Conservation (phyloP, 1,140 invertebrate genomes). For the Dinothrombium tinctorium region DNA sequence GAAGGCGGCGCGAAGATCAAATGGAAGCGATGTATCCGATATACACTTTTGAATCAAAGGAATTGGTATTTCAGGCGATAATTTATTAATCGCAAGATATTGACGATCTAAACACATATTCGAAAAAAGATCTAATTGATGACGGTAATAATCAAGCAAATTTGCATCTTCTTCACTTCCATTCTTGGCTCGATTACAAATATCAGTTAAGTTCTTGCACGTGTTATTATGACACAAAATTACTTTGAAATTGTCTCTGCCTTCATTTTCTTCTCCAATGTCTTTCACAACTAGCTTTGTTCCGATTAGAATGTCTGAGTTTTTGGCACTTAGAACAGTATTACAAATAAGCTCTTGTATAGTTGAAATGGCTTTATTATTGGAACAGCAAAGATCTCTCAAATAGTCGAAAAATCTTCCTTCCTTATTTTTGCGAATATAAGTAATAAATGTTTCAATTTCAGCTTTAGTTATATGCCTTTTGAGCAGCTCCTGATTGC, state of each 20-base stretch:
- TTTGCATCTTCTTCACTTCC: slow-evolving; percentile 43
- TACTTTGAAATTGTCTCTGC: slow-evolving; percentile 94
- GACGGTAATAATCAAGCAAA: slow-evolving; percentile 38
- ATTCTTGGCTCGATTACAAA: slow-evolving; percentile 95
- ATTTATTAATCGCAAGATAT: slow-evolving; percentile 80
- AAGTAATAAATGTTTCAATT: slow-evolving; percentile 92
- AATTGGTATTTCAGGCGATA: slow-evolving; percentile 74
- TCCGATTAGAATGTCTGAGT: slow-evolving; percentile 76
- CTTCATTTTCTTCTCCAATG: too few relatives aligned
- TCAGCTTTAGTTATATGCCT: slow-evolving; percentile 94
- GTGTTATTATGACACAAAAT: slow-evolving; percentile 70
- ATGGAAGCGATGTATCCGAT: slow-evolving; percentile 78
- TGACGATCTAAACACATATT: slow-evolving; percentile 98
- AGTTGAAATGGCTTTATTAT: slow-evolving; percentile 91
- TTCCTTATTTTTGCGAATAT: slow-evolving; percentile 67
- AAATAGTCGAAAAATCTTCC: slow-evolving; percentile 78
- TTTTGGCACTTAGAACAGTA: slow-evolving; percentile 69
- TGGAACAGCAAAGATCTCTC: slow-evolving; percentile 95
- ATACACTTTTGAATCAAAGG: slow-evolving; percentile 95
- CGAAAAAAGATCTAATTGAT: slow-evolving; percentile 93
- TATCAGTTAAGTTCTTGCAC: slow-evolving; percentile 77
- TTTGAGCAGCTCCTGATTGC: slow-evolving; percentile 88
- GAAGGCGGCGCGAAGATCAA: slow-evolving; percentile 86
- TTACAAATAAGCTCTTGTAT: slow-evolving; percentile 98
- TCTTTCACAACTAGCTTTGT: too few relatives aligned